Evolutionary conservation across 2,113 vertebrate species (phyloP).

Genomic region (Oceanites oceanicus): DNA sequence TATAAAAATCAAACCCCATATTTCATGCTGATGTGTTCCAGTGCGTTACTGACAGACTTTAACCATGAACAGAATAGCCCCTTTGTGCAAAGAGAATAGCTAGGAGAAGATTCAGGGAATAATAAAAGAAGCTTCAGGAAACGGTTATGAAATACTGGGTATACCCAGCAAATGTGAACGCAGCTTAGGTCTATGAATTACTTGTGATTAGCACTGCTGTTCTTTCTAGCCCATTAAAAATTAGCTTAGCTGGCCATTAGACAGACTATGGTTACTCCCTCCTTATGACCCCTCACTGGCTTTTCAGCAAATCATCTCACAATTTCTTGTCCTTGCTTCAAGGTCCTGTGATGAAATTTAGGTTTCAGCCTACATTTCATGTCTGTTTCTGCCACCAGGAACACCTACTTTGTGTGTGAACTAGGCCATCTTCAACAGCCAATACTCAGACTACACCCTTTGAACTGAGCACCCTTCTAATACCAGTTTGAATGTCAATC

Average conservation of each 20-base stretch:
- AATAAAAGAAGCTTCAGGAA: constrained; percentile 37
- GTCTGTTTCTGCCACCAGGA: background rate
- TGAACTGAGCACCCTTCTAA: background rate
- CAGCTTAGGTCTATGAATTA: background rate
- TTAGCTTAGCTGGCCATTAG: background rate
- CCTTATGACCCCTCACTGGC: background rate
- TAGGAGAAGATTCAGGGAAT: background rate
- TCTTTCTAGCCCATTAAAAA: background rate
- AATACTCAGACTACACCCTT: background rate
- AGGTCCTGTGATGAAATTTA: background rate
- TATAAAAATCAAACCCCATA: constrained; percentile 51
- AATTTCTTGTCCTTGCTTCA: background rate
- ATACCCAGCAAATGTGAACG: background rate
- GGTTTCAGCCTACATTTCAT: background rate
- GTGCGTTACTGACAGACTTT: constrained; percentile 35
- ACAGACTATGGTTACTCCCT: background rate
- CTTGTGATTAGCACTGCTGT: background rate
- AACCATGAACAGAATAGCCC: constrained; percentile 27
- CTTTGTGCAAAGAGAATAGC: background rate
- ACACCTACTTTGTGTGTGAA: background rate
- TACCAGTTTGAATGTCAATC: background rate
- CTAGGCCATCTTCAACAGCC: background rate
- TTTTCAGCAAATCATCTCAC: background rate
- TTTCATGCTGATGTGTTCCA: constrained; percentile 31
- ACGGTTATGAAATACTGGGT: background rate